A percentile compares a stretch with the other conserved stretches of the same genome.
Conservation (phyloP, 2,113 vertebrate species). For the Nycticebus coucang region DNA sequence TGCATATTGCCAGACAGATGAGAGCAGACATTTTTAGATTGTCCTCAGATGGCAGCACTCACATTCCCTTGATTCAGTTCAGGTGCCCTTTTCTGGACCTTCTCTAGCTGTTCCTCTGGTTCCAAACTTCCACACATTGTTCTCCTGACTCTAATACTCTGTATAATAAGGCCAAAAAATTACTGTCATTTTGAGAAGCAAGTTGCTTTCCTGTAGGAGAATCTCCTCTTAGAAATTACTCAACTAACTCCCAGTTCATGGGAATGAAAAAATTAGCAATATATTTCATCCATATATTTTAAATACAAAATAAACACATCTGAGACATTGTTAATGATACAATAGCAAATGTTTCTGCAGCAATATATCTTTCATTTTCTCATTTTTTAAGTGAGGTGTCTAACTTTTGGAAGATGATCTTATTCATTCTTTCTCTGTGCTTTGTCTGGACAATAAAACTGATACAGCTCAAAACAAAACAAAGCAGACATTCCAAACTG, state of each 20-base stretch:
- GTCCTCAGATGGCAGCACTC: slow-evolving; percentile 78
- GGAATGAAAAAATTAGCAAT: slow-evolving; percentile 38
- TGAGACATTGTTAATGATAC: background rate
- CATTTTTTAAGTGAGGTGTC: slow-evolving; percentile 9
- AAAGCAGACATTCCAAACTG: background rate
- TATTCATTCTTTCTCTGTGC: slow-evolving; percentile 27
- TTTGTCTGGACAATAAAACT: background rate
- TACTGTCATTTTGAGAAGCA: slow-evolving; percentile 24
- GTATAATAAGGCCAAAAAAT: slow-evolving; percentile 49
- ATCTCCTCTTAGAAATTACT: slow-evolving; percentile 53
- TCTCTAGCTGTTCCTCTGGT: slow-evolving; percentile 11
- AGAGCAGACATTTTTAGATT: slow-evolving; percentile 79
- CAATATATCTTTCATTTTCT: background rate
- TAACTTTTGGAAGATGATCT: background rate
- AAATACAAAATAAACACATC: slow-evolving; percentile 46
- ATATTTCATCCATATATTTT: slow-evolving; percentile 30
- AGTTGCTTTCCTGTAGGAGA: slow-evolving; percentile 38
- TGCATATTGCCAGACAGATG: slow-evolving; percentile 81
- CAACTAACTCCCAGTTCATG: background rate
- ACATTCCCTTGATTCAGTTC: slow-evolving; percentile 59
- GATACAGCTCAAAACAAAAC: background rate
- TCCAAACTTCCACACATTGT: slow-evolving; percentile 47
- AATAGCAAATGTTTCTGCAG: background rate
- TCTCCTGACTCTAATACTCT: slow-evolving; percentile 43
- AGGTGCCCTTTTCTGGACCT: slow-evolving; percentile 72